phyloP scores from a whole-genome alignment of 2,113 vertebrate genomes.

The Sapayoa aenigma region DNA sequence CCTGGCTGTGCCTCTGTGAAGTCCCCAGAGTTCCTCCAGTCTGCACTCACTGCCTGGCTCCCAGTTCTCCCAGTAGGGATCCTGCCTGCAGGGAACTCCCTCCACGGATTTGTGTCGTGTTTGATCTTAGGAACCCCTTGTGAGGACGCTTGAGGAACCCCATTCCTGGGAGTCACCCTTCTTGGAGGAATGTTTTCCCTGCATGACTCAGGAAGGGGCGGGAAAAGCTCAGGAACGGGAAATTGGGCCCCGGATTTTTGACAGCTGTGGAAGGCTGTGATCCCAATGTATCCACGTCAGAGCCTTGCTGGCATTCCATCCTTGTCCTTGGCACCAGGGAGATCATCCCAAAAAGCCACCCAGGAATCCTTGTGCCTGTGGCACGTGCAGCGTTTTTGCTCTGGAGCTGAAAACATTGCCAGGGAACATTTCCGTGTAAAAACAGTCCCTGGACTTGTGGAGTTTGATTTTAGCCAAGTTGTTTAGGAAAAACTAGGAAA shows the following conservation, averaged over 20 bases:
- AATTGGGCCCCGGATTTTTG: neutral
- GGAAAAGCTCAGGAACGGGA: neutral
- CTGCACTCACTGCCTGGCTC: neutral
- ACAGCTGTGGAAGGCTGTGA: neutral
- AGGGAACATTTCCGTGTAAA: neutral
- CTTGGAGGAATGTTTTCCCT: neutral
- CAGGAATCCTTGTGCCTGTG: neutral
- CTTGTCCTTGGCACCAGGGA: neutral
- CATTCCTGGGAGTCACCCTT: neutral
- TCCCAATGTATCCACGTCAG: neutral
- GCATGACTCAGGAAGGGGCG: neutral
- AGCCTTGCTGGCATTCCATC: neutral
- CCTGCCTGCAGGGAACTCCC: neutral
- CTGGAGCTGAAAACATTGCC: neutral
- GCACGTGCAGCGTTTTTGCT: neutral
- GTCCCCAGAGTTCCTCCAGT: neutral
- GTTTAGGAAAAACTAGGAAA: neutral
- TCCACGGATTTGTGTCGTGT: accelerated
- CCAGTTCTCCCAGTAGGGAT: neutral
- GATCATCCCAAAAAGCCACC: neutral
- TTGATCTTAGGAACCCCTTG: neutral
- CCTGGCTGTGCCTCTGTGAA: neutral
- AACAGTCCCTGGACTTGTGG: neutral
- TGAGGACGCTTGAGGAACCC: neutral
- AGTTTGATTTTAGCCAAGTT: neutral